Evolutionary conservation across 2,113 vertebrate genomes (phyloP), one percentile per base, ranked within the genome.

Genomic region (Crotophaga sulcirostris): DNA sequence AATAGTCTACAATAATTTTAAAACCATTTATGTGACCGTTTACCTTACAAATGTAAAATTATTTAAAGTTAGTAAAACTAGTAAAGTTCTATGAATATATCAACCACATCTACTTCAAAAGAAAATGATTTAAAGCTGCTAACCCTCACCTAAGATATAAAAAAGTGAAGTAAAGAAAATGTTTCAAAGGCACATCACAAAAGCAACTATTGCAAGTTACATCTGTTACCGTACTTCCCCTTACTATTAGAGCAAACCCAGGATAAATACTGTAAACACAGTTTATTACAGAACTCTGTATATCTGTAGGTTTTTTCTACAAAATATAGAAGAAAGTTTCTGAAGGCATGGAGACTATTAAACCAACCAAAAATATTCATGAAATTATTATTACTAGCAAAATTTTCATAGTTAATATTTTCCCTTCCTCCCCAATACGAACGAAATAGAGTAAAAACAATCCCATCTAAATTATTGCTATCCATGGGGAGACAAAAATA

Each of bases 391-490:
- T 52, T 38, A 66, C 58, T 76, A 68, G 60, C 6, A 91, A 34
- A 52, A 75, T 28, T 33, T 78, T 25, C n/a, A 91, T 51, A 31
- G 25, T 38, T 86, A 88, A 33, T 84, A 89, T 69, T 51, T 42
- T 4, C 12, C 56, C 36, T 21, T 21, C 74, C 76, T 94, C 69
- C 18, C 70, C 64, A 63, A 40, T 42, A 84, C 72, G 60, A 97
- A 94, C 95, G 97, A 97, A 97, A 96, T 90, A 97, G 58, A 97
- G 88, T 96, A 87, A 93, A 97, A 97, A 90, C 84, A 93, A 96
- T 93, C 89, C 54, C 76, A 95, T 85, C 92, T 94, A 97, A 98
- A 95, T 97, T 97, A 97, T 91, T 89, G 76, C 73, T 97, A 83
- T 96, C 89, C 66, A 95, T 63, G 94, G 94, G 89, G 90, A 97